Evolutionary conservation across 2,797 vertebrate genomes (phyloP).

Genomic region (Synanceia verrucosa): DNA sequence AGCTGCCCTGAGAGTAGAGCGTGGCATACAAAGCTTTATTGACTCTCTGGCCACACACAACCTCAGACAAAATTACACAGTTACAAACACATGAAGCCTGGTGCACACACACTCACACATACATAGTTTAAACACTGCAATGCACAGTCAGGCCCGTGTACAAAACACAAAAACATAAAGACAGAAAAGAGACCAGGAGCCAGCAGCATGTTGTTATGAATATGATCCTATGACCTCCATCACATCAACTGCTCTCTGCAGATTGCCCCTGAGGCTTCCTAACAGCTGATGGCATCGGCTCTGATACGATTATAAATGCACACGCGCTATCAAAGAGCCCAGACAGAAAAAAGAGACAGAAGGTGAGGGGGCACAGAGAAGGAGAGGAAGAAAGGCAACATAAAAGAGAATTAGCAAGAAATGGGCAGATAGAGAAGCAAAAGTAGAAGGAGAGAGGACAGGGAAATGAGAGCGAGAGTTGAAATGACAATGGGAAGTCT

Average conservation of each 20-base stretch:
- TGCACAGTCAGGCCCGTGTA: background rate
- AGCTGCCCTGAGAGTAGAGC: constrained; percentile 50
- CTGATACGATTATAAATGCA: constrained; percentile 58
- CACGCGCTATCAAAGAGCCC: constrained; percentile 37
- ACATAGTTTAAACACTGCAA: background rate
- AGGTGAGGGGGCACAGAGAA: background rate
- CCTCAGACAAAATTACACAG: constrained; percentile 27
- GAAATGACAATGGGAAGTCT: constrained; percentile 70
- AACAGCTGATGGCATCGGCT: constrained; percentile 47
- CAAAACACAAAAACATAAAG: constrained; percentile 26
- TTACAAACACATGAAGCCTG: constrained; percentile 15
- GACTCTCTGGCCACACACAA: constrained; percentile 54
- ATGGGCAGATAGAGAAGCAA: constrained; percentile 22
- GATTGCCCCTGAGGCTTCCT: constrained; percentile 34
- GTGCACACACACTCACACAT: background rate
- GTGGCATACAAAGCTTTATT: constrained; percentile 54
- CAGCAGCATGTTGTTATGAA: constrained; percentile 42
- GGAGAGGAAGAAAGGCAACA: constrained; percentile 31
- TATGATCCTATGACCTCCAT: constrained; percentile 49
- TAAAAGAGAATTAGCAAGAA: constrained; percentile 44
- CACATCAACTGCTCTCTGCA: constrained; percentile 50
- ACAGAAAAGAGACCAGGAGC: constrained; percentile 20
- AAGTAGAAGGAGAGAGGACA: constrained; percentile 17
- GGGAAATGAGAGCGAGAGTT: constrained; percentile 43
- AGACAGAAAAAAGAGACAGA: constrained; percentile 4